Conservation (phyloP, 2,888 invertebrate genomes). For the Trichogramma dendrolimi region DNA sequence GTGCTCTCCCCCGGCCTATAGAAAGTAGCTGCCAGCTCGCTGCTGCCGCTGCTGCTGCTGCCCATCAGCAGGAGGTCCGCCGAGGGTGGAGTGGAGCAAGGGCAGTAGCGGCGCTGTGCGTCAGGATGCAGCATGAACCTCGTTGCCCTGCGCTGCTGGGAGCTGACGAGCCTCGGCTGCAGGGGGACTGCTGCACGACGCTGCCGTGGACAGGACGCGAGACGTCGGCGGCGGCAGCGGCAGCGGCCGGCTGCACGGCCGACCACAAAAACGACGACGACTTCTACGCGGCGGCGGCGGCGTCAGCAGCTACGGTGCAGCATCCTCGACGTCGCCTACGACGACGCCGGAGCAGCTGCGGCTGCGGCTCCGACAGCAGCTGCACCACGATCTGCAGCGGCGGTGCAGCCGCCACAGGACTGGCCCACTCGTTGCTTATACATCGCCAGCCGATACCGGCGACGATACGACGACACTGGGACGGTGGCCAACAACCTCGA, state of each 20-base stretch:
- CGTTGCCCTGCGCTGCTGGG: conserved; percentile 47
- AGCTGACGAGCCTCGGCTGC: conserved; percentile 40
- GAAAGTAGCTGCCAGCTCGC: background rate
- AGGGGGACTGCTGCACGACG: conserved; percentile 28
- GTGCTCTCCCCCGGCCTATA: too few species aligned
- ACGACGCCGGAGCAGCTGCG: conserved; percentile 10
- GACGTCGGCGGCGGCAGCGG: conserved; percentile 24
- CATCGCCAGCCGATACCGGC: background rate
- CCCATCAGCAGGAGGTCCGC: conserved; percentile 31
- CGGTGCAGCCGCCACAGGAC: background rate
- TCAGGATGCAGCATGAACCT: conserved; percentile 52
- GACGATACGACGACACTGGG: background rate
- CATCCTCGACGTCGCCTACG: background rate
- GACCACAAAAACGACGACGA: conserved; percentile 21
- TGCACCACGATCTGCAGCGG: background rate
- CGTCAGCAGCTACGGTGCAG: background rate
- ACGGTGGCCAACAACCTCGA: background rate
- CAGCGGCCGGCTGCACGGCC: conserved; percentile 29
- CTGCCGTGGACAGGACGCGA: conserved; percentile 23
- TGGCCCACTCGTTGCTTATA: background rate
- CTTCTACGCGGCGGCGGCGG: background rate
- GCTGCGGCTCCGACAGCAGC: background rate
- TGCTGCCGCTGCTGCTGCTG: conserved; percentile 11
- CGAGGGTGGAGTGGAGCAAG: conserved; percentile 17
- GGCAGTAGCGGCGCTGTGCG: conserved; percentile 33